Percentiles rank a stretch among this genome's conserved stretches.
Conservation (phyloP, 2,888 invertebrate species). For the Meta bourneti region DNA sequence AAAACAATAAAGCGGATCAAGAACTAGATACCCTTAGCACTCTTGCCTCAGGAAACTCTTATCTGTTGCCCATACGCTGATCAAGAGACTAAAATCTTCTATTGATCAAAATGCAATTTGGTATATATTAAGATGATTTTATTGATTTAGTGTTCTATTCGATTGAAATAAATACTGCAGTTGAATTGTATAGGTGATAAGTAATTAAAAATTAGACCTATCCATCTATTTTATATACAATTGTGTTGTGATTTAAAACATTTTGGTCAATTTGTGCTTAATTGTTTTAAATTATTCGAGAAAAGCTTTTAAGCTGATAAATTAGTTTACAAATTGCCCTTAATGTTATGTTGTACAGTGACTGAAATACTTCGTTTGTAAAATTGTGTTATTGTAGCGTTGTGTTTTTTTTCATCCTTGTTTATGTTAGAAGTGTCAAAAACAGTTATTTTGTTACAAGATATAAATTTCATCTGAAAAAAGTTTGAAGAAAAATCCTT, state of each 20-base stretch:
- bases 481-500: no score
- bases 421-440: background rate
- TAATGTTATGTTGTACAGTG: background rate
- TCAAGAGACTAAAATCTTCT: background rate
- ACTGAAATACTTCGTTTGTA: background rate
- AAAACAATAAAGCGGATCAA: conserved; percentile 93
- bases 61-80: conserved; percentile 70
- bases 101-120: conserved; percentile 23
- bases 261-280: background rate
- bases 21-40: conserved; percentile 81
- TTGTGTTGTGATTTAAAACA: background rate
- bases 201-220: background rate
- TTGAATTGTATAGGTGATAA: background rate
- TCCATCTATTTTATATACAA: background rate
- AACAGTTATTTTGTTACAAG: background rate
- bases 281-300: background rate
- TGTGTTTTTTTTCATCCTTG: background rate
- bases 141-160: background rate
- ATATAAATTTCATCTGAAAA: background rate
- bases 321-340: background rate
- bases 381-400: background rate
- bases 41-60: conserved; percentile 67
- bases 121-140: background rate
- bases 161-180: background rate
- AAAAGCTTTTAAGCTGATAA: background rate